Conservation (phyloP, 1,140 invertebrate species). For the Oncopeltus fasciatus region DNA sequence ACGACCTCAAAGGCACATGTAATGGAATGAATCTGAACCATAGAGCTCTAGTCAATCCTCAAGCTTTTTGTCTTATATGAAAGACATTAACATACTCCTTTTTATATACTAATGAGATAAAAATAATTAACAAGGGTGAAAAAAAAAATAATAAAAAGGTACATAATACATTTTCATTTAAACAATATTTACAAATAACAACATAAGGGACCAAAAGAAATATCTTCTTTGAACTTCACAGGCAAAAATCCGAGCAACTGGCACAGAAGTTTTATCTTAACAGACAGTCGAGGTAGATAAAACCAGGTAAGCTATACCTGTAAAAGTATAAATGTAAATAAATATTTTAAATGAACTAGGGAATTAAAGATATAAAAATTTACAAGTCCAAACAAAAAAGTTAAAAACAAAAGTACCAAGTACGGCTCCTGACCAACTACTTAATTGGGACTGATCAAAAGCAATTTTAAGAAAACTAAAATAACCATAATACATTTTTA, state of each 20-base stretch:
- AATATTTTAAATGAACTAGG: background rate
- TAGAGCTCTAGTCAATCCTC: background rate
- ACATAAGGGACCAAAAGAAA: background rate
- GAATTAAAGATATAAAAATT: background rate
- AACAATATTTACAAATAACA: constrained; percentile 7
- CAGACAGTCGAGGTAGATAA: background rate
- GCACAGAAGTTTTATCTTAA: background rate
- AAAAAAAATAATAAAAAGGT: background rate
- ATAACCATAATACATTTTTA: too few species aligned
- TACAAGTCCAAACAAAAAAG: background rate
- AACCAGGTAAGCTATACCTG: background rate
- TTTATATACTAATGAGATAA: background rate
- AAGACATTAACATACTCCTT: background rate
- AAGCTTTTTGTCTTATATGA: background rate
- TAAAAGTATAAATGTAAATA: background rate
- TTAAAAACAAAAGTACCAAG: background rate
- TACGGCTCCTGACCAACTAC: background rate
- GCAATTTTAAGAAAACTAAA: too few species aligned
- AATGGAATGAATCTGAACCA: background rate
- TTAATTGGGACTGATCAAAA: too few species aligned
- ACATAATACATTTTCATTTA: background rate
- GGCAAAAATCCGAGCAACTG: background rate
- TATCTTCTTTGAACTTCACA: background rate
- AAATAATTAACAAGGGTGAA: background rate
- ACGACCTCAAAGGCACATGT: background rate